These are phyloP conservation scores for Seriola quinqueradiata DNA, from an alignment of 2,113 vertebrate genomes.

Conservation along the genomic window DNA sequence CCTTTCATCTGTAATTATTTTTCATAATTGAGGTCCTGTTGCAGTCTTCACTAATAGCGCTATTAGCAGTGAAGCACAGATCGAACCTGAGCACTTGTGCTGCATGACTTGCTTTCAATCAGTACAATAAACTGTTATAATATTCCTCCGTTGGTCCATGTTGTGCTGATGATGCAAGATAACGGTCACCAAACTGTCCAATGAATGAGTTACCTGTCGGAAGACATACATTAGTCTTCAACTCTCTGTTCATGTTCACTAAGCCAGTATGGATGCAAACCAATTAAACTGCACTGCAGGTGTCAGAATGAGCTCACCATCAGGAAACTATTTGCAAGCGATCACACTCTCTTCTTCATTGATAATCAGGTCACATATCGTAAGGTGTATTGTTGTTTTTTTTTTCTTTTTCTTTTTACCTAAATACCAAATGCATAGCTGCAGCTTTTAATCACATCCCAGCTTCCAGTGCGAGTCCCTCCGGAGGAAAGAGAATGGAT, in stretches of 20 bases:
- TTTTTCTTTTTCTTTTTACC: not conserved
- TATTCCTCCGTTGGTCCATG: no score
- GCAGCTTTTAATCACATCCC: slow-evolving; percentile 51
- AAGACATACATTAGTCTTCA: not conserved
- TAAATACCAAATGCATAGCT: slow-evolving; percentile 40
- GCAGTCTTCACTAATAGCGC: not conserved
- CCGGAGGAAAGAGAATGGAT: slow-evolving; percentile 20
- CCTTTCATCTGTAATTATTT: not conserved
- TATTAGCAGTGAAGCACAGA: not conserved
- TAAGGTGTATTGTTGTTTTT: slow-evolving; percentile 5
- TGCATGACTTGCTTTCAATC: no score
- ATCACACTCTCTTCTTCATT: not conserved
- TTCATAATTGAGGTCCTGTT: not conserved
- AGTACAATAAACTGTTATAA: no score
- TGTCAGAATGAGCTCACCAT: slow-evolving; percentile 10
- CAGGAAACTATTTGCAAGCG: not conserved
- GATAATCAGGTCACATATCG: slow-evolving; percentile 25
- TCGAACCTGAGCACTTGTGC: not conserved
- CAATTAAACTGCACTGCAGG: not conserved
- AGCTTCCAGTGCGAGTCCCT: slow-evolving; percentile 40
- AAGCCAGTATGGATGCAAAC: not conserved
- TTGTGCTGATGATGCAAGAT: no score
- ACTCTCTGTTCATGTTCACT: no score
- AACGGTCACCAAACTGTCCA: no score
- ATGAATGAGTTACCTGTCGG: no score